These are phyloP conservation scores for Bombus affinis DNA, from an alignment of 1,140 invertebrate species.

Conservation along the genomic window DNA sequence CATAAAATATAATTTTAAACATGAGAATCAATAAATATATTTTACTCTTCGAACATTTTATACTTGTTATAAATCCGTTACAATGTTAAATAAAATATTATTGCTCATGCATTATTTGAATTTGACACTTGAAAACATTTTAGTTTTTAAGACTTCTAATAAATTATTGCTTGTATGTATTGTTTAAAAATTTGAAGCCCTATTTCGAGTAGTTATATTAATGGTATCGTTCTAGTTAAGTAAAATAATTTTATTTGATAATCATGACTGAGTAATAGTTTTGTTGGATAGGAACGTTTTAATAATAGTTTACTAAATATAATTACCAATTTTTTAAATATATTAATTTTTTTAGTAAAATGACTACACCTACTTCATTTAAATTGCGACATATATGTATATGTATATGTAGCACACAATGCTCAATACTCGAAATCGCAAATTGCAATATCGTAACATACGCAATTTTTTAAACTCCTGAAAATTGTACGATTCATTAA, in stretches of 20 bases:
- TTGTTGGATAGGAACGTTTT: not conserved
- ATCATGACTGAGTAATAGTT: not conserved
- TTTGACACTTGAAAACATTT: not conserved
- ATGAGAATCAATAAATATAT: not conserved
- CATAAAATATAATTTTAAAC: not conserved
- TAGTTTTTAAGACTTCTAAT: not conserved
- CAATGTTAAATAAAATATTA: not conserved
- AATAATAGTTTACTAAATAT: too few species aligned
- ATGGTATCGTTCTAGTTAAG: not conserved
- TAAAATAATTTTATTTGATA: not conserved
- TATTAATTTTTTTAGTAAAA: not conserved
- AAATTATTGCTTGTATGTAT: not conserved
- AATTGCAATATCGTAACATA: too few species aligned
- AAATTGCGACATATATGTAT: too few species aligned
- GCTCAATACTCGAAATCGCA: too few species aligned
- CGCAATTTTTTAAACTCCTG: too few species aligned
- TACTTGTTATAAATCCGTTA: not conserved
- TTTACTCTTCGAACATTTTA: not conserved
- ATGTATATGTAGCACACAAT: too few species aligned
- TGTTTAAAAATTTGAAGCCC: not conserved
- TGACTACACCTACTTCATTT: too few species aligned
- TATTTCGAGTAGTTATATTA: not conserved
- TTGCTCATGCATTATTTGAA: not conserved
- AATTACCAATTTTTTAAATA: not conserved
- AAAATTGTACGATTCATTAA: not conserved